phyloP scores from a whole-genome alignment of 1,140 invertebrate genomes.

The Drosophila orosa region DNA sequence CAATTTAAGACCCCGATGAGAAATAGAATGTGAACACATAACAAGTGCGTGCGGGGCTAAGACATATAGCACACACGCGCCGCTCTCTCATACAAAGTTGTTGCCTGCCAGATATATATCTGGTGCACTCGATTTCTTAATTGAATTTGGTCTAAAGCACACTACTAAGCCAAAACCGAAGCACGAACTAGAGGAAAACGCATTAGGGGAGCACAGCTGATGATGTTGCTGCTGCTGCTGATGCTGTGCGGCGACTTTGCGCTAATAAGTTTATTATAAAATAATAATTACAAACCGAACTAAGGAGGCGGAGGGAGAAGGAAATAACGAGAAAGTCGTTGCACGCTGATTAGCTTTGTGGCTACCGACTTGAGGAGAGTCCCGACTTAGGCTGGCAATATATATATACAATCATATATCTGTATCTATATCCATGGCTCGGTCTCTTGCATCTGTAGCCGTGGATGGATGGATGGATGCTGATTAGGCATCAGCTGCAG shows the following conservation, averaged over 20 bases:
- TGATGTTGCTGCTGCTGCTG: background rate
- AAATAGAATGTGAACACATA: slow-evolving; percentile 77
- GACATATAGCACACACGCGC: slow-evolving; percentile 38
- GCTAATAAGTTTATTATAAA: slow-evolving; percentile 82
- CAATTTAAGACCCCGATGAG: slow-evolving; percentile 63
- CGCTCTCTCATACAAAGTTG: slow-evolving; percentile 5
- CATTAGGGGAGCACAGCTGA: slow-evolving; percentile 37
- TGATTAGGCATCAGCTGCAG: slow-evolving; percentile 64
- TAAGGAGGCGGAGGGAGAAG: slow-evolving; percentile 18
- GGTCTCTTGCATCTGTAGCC: slow-evolving; percentile 22
- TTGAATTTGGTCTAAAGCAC: slow-evolving; percentile 68
- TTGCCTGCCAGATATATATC: slow-evolving; percentile 7
- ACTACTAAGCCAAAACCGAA: slow-evolving; percentile 30
- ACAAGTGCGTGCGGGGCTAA: slow-evolving; percentile 53
- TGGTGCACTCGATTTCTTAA: slow-evolving; percentile 67
- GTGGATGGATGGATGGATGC: slow-evolving; percentile 29
- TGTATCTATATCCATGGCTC: slow-evolving; percentile 9
- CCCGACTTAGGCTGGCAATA: slow-evolving; percentile 9
- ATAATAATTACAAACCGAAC: slow-evolving; percentile 72
- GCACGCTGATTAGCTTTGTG: slow-evolving; percentile 81
- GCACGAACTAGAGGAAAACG: slow-evolving; percentile 46
- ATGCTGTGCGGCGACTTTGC: slow-evolving; percentile 22
- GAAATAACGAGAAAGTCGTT: slow-evolving; percentile 78
- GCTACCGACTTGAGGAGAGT: slow-evolving; percentile 30
- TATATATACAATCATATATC: slow-evolving; percentile 6